These are phyloP conservation scores for Sebastes vulpes DNA, from an alignment of 2,797 vertebrate genomes.

Conservation along the genomic window DNA sequence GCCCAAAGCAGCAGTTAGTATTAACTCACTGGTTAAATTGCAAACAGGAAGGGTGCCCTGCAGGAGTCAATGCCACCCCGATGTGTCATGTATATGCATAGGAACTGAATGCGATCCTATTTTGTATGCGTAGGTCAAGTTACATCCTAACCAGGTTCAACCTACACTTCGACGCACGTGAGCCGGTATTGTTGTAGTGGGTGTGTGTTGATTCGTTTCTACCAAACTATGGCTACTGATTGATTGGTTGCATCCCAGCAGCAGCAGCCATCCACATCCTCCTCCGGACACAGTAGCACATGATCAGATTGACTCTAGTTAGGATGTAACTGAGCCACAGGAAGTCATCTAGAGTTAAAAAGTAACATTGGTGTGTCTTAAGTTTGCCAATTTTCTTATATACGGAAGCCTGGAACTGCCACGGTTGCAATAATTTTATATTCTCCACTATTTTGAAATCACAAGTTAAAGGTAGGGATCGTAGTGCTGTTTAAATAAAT, in stretches of 20 bases:
- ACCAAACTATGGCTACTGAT: not conserved
- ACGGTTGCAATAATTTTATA: not conserved
- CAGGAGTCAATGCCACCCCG: not conserved
- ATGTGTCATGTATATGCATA: not conserved
- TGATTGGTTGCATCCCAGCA: not conserved
- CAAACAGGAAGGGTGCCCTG: slow-evolving; percentile 17
- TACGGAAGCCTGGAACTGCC: not conserved
- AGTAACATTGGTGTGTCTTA: not conserved
- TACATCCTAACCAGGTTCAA: not conserved
- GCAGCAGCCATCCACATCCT: slow-evolving; percentile 3
- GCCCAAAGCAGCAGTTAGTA: not conserved
- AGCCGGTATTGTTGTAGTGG: not conserved
- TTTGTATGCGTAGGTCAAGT: not conserved
- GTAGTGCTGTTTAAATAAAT: too few relatives aligned
- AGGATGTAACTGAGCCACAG: slow-evolving; percentile 49
- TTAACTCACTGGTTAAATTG: slow-evolving; percentile 8
- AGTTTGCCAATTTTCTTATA: not conserved
- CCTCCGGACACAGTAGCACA: not conserved
- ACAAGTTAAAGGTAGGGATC: not conserved
- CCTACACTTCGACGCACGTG: not conserved
- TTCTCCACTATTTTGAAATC: not conserved
- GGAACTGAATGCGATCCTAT: not conserved
- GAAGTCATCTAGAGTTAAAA: slow-evolving; percentile 43
- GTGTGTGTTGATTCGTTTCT: not conserved
- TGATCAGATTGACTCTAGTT: slow-evolving; percentile 9